Percentiles rank a stretch among this genome's conserved stretches.
Conservation (phyloP, 2,797 vertebrate species). For the Phataginus tetradactyla region DNA sequence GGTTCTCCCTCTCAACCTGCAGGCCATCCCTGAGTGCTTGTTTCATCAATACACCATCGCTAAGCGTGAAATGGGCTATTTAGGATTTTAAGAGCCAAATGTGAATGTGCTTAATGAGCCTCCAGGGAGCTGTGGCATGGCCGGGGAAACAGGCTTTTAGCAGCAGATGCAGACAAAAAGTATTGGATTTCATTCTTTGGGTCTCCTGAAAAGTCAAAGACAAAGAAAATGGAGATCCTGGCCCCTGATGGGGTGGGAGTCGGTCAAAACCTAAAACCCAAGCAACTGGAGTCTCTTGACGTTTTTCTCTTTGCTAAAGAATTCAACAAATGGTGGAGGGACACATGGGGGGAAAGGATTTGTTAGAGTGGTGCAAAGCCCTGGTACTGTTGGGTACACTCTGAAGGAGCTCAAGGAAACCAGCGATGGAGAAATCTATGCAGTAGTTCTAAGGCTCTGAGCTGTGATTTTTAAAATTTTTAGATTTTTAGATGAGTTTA, state of each 20-base stretch:
- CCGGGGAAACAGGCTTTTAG: slow-evolving; percentile 87
- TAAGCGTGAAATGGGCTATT: slow-evolving; percentile 86
- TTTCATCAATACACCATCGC: slow-evolving; percentile 82
- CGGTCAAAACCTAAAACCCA: slow-evolving; percentile 81
- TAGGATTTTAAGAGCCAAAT: slow-evolving; percentile 89
- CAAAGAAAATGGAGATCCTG: slow-evolving; percentile 81
- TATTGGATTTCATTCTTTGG: slow-evolving; percentile 88
- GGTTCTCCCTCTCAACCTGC: slow-evolving; percentile 47
- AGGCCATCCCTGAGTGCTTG: slow-evolving; percentile 73
- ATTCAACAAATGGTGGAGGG: slow-evolving; percentile 67
- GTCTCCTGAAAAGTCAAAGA: slow-evolving; percentile 85
- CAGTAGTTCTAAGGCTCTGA: slow-evolving; percentile 50
- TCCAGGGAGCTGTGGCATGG: slow-evolving; percentile 84
- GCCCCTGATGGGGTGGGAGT: slow-evolving; percentile 78
- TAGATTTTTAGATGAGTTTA: slow-evolving; percentile 51
- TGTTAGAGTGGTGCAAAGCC: neutral
- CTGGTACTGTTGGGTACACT: neutral
- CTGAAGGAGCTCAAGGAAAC: neutral
- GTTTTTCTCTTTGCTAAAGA: slow-evolving; percentile 79
- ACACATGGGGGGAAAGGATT: slow-evolving; percentile 42
- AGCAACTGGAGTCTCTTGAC: slow-evolving; percentile 83
- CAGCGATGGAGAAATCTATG: neutral
- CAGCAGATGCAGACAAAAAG: slow-evolving; percentile 88
- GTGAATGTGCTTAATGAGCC: slow-evolving; percentile 90
- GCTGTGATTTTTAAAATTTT: slow-evolving; percentile 35